Conservation (phyloP, 1,140 invertebrate species). For the Maconellicoccus hirsutus region DNA sequence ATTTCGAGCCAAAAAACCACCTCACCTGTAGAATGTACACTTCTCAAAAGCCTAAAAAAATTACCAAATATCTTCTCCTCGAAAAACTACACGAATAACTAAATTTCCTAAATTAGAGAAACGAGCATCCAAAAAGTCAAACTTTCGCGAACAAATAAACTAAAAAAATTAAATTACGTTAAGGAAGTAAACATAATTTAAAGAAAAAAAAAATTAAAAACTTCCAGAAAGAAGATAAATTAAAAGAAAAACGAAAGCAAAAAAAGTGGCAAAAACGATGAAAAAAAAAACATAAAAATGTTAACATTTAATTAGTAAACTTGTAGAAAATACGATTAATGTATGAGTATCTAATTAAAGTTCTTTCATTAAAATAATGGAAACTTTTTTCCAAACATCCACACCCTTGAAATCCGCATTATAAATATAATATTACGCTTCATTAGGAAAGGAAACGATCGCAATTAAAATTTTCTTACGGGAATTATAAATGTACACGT, state of each 20-base stretch:
- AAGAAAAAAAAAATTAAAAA: not conserved
- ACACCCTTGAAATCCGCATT: not conserved
- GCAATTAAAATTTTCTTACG: not conserved
- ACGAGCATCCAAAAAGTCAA: not conserved
- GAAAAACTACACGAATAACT: not conserved
- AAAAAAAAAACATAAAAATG: not conserved
- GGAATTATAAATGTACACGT: not conserved
- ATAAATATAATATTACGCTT: not conserved
- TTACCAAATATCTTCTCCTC: too few relatives aligned
- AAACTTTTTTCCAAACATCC: not conserved
- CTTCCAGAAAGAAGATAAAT: slow-evolving; percentile 1
- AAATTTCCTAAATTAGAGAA: not conserved
- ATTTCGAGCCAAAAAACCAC: too few relatives aligned
- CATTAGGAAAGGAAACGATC: not conserved
- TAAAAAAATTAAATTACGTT: not conserved
- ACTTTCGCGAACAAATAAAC: not conserved
- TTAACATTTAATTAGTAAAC: slow-evolving; percentile 10
- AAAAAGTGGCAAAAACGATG: not conserved
- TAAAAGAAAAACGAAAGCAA: not conserved
- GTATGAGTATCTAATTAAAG: slow-evolving; percentile 1
- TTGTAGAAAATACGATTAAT: not conserved
- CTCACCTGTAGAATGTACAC: too few relatives aligned
- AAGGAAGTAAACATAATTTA: not conserved
- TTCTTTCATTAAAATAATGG: slow-evolving; percentile 1
- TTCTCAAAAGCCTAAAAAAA: too few relatives aligned